Evolutionary conservation across 2,888 invertebrate species (phyloP).

Genomic region (Miltochrista miniata): DNA sequence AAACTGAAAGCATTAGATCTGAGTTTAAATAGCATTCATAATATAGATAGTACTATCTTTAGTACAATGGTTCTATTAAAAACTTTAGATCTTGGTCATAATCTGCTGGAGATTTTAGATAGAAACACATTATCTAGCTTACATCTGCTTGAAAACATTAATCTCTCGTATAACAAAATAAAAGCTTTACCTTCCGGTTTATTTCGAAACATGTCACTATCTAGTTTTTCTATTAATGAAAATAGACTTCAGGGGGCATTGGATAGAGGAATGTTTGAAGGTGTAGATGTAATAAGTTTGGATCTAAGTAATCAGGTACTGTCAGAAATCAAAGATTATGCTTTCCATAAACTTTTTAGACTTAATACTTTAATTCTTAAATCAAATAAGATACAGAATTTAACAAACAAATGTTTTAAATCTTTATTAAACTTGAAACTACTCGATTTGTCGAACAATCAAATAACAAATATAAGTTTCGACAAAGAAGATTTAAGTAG

Average conservation of each 20-base stretch:
- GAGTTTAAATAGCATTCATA: slow-evolving; percentile 47
- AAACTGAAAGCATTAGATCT: slow-evolving; percentile 48
- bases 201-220: slow-evolving; percentile 54
- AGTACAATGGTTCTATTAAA: slow-evolving; percentile 36
- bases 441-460: slow-evolving; percentile 61
- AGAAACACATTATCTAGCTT: slow-evolving; percentile 42
- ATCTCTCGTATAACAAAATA: slow-evolving; percentile 56
- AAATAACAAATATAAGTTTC: slow-evolving; percentile 52
- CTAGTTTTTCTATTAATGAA: slow-evolving; percentile 43
- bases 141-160: slow-evolving; percentile 35
- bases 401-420: slow-evolving; percentile 51
- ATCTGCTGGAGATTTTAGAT: slow-evolving; percentile 44
- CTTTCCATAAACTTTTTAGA: slow-evolving; percentile 51
- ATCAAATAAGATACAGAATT: slow-evolving; percentile 49
- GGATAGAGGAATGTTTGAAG: slow-evolving; percentile 56
- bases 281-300: slow-evolving; percentile 45
- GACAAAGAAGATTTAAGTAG: slow-evolving; percentile 48
- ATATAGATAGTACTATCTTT: slow-evolving; percentile 45
- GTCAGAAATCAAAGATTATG: slow-evolving; percentile 51
- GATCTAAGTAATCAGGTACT: slow-evolving; percentile 56
- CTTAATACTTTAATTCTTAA: slow-evolving; percentile 48
- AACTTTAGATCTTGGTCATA: slow-evolving; percentile 47
- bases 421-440: slow-evolving; percentile 38
- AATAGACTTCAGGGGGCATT: slow-evolving; percentile 55
- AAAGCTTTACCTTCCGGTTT: slow-evolving; percentile 47